Evolutionary conservation across 2,888 invertebrate species (phyloP), one percentile per base, ranked within the genome.

Genomic region (Tenthredo distinguenda): DNA sequence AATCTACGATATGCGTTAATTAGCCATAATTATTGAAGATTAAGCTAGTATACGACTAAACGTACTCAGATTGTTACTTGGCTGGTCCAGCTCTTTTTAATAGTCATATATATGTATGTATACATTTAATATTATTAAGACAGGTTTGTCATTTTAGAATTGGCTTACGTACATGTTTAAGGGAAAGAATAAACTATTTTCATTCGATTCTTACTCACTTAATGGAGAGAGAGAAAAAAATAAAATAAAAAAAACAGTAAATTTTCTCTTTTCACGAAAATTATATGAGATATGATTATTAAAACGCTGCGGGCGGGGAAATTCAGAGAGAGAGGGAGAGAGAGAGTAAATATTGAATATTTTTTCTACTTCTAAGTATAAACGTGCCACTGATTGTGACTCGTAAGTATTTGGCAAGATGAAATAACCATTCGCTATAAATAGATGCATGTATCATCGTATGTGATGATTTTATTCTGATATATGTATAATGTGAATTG

Each of bases 1-100:
- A 81, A 5, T 81, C 31, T 81, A 62, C 58, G 81, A 37, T 31
- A 62, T 50, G 62, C n/a, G 62, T 81, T 77, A 62, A 81, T 81
- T 81, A 81, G 81, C 40, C 40, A n/a, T 62, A 81, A 81, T 81
- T 58, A 81, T 50, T 62, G 21, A 21, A 34, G 37, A 62, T 62
- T 81, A 37, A 62, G 62, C 81, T 81, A 81, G 58, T 81, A 81
- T 81, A 81, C 81, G 62, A 62, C 21, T 31, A 83, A 4, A 34
- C 43, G 50, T 68, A 83, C 31, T 71, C 47, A 50, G 72, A 85
- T 87, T 85, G 87, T 88, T 88, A 87, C 88, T 90, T 87, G 89
- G 90, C 90, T 89, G 90, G 89, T 89, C 89, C 89, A 89, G 88
- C 87, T 87, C 86, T 89, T 85, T 88, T 88, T 82, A 87, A 79